phyloP scores from a whole-genome alignment of 2,113 vertebrate species.

The Engraulis encrasicolus region DNA sequence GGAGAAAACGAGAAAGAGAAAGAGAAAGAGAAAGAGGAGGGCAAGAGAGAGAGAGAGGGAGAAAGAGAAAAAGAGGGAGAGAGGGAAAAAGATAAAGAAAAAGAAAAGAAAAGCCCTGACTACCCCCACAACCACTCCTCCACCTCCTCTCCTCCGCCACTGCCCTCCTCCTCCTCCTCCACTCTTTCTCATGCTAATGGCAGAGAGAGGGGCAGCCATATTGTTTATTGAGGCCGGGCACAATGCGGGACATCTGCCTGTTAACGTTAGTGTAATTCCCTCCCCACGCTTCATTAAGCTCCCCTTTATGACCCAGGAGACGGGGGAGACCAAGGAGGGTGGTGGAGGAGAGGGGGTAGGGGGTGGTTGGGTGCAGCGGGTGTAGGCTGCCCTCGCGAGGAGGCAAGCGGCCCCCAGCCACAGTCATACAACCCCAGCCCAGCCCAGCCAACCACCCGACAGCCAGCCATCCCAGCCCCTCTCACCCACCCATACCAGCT shows the following conservation, averaged over 20 bases:
- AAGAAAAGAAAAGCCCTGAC: no score
- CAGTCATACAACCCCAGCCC: not conserved
- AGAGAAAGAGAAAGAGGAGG: slow-evolving; percentile 38
- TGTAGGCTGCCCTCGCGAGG: no score
- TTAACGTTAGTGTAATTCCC: slow-evolving; percentile 83
- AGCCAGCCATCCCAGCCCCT: no score
- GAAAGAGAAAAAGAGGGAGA: slow-evolving; percentile 42
- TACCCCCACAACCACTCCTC: no score
- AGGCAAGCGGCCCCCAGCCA: slow-evolving; percentile 51
- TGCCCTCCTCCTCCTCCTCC: slow-evolving; percentile 47
- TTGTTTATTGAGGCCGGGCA: slow-evolving; percentile 79
- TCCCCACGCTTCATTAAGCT: slow-evolving; percentile 88
- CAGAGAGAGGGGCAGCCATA: slow-evolving; percentile 76
- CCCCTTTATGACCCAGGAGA: slow-evolving; percentile 83
- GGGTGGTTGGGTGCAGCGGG: no score
- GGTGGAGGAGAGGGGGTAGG: no score
- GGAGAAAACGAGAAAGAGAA: slow-evolving; percentile 33
- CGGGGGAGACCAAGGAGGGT: no score
- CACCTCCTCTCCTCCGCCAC: no score
- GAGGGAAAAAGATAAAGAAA: no score
- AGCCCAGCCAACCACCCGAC: no score
- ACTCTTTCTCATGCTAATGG: slow-evolving; percentile 78
- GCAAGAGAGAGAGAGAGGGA: slow-evolving; percentile 21
- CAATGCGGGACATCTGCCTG: slow-evolving; percentile 82
- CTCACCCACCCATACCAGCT: no score